phyloP scores from a whole-genome alignment of 1,140 invertebrate genomes.

The Drosophila equinoxialis region DNA sequence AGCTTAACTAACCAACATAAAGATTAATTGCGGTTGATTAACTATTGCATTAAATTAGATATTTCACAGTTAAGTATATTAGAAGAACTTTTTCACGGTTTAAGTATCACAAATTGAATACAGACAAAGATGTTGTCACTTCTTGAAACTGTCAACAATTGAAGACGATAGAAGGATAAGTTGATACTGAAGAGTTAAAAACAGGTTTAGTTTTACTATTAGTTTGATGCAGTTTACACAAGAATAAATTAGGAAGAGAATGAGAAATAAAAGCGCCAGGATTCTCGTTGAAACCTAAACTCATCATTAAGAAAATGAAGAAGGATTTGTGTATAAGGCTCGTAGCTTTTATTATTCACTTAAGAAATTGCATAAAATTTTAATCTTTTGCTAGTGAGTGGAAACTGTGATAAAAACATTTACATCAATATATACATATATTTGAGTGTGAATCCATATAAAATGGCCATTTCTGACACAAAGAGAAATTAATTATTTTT shows the following conservation, averaged over 20 bases:
- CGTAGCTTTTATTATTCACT: conserved; percentile 6
- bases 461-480: background rate
- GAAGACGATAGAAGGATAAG: no score
- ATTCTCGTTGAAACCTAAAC: no score
- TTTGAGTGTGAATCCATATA: background rate
- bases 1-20: conserved; percentile 41
- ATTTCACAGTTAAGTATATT: conserved; percentile 27
- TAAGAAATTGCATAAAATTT: conserved; percentile 12
- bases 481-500: conserved; percentile 8
- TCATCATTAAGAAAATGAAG: background rate
- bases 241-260: no score
- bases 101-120: background rate
- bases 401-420: no score
- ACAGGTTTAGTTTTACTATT: no score
- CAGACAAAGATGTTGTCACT: no score
- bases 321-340: background rate
- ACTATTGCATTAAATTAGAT: conserved; percentile 8
- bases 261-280: no score
- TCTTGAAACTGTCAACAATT: no score
- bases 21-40: conserved; percentile 51
- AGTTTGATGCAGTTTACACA: no score
- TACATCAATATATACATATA: background rate
- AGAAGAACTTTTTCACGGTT: background rate
- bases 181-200: no score
- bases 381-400: background rate